phyloP scores from a whole-genome alignment of 35 echinoderm and acorn worm genomes.

The Lytechinus pictus region DNA sequence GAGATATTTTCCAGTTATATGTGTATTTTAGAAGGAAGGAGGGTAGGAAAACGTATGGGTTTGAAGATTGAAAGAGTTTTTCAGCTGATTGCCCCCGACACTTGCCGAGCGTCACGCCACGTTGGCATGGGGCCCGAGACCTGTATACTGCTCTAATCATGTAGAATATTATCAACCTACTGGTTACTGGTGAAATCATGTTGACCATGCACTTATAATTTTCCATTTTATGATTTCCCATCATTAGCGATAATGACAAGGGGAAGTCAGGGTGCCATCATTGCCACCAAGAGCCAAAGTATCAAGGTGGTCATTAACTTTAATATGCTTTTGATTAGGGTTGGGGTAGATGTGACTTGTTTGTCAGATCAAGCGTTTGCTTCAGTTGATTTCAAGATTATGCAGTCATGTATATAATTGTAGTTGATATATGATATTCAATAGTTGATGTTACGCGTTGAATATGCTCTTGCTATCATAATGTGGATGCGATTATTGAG shows the following conservation, averaged over 20 bases:
- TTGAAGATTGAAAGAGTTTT: not conserved
- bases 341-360: not conserved
- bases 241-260: not conserved
- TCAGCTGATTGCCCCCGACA: conserved; percentile 19
- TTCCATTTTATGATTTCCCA: not conserved
- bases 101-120: not conserved
- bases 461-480: no score
- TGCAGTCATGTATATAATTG: no score
- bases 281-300: not conserved
- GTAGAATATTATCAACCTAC: not conserved
- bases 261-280: not conserved
- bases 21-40: no score
- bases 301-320: not conserved
- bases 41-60: not conserved
- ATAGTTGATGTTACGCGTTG: no score
- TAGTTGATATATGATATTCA: no score
- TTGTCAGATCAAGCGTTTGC: not conserved
- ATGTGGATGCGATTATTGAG: no score
- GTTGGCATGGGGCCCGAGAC: not conserved
- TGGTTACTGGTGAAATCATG: not conserved
- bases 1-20: no score
- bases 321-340: not conserved
- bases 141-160: not conserved
- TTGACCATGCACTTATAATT: not conserved
- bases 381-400: not conserved